phyloP scores from a whole-genome alignment of 1,140 invertebrate genomes.

The Drosophila kohkoa region DNA sequence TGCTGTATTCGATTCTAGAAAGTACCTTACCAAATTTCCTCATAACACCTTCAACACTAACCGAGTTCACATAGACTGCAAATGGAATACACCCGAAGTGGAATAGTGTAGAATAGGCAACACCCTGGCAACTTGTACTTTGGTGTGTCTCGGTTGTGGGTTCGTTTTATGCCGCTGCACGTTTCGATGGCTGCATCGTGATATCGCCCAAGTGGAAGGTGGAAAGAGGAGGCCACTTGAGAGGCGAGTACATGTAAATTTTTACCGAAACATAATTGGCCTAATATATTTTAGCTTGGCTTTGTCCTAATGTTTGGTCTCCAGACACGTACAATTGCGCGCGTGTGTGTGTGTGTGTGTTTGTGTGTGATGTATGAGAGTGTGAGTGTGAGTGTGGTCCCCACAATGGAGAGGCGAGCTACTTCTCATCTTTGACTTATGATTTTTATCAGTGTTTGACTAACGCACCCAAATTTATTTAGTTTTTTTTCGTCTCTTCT shows the following conservation, averaged over 20 bases:
- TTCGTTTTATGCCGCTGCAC: conserved; percentile 67
- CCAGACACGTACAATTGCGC: conserved; percentile 56
- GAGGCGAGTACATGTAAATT: conserved; percentile 67
- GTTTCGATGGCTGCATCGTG: conserved; percentile 68
- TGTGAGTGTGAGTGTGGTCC: conserved; percentile 1
- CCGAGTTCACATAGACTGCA: too few relatives aligned
- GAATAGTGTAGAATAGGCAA: not conserved
- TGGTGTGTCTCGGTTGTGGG: conserved; percentile 12
- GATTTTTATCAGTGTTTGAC: conserved; percentile 80
- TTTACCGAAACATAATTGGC: conserved; percentile 73
- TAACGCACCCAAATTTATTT: conserved; percentile 69
- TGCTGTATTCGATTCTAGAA: too few relatives aligned
- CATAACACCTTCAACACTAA: too few relatives aligned
- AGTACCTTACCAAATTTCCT: not conserved
- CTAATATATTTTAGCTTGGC: conserved; percentile 72
- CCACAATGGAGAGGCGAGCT: not conserved
- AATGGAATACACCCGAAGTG: not conserved
- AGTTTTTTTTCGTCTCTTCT: conserved; percentile 11
- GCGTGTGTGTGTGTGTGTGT: not conserved
- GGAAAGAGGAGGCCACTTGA: conserved; percentile 53
- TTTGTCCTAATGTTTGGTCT: conserved; percentile 45
- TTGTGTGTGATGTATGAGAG: not conserved
- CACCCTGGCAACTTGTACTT: conserved; percentile 21
- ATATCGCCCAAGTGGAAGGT: conserved; percentile 42
- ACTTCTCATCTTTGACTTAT: conserved; percentile 52